Evolutionary conservation across 2,797 vertebrate genomes (phyloP), one percentile per base, ranked within the genome.

Genomic region (Enteromius trimaculatus): DNA sequence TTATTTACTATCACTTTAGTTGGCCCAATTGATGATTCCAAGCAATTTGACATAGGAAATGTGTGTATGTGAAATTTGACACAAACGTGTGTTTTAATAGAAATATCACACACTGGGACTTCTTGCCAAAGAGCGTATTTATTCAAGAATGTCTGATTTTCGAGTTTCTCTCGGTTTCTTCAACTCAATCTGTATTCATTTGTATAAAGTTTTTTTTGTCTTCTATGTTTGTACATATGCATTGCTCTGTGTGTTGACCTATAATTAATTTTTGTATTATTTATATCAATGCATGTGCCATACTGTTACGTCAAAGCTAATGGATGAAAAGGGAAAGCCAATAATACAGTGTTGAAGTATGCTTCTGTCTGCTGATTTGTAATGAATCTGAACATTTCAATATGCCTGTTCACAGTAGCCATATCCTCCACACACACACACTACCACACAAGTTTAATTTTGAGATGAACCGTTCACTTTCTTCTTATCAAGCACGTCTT

Each of bases 41-140:
- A 81, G 71, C 71, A 42, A 66, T 66, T 66, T 75, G 71, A 66
- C 6, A 1, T 76, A 5, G 19, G 29, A 39, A 42, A 75, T 65
- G 21, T 62, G 49, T 42, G 39, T 70, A 21, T n/a, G 37, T 55
- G 14, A 29, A n/a, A 19, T 26, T 31, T 21, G 16, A 47, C 55
- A 31, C n/a, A 64, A n/a, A 53, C 14, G 21, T 53, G 62, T 49
- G 71, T 53, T 37, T 84, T 51, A 64, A 69, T 76, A 88, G 64
- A 85, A 88, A 83, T 86, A 86, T 83, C 86, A 83, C 84, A 88
- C 82, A 86, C 70, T 69, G 76, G 82, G 81, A 89, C 85, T 71
- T 88, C 58, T 84, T 91, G 92, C 93, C 94, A 95, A 95, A 95
- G 92, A 93, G 89, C 92, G 89, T 91, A 87, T 84, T 85, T 81